Conservation (phyloP, 2,888 invertebrate species). For the Oscheius sp. region DNA sequence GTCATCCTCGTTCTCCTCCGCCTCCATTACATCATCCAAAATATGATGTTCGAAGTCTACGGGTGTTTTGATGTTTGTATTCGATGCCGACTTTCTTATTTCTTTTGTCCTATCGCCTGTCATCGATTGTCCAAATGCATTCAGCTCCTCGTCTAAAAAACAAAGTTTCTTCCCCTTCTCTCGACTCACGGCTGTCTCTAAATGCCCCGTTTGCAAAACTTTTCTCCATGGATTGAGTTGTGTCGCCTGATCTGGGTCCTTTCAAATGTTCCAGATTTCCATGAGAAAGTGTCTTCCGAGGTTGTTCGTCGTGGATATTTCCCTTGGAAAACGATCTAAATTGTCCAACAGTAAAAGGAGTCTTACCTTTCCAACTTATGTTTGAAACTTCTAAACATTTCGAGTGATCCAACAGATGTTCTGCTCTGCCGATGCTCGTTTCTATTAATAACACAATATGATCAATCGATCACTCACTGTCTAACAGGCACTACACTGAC, state of each 20-base stretch:
- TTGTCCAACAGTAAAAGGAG: background rate
- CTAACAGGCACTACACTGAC: slow-evolving; percentile 50
- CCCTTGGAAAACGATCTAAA: slow-evolving; percentile 46
- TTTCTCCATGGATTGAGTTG: slow-evolving; percentile 34
- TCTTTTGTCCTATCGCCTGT: slow-evolving; percentile 10
- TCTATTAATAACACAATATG: background rate
- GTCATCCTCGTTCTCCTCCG: slow-evolving; percentile 37
- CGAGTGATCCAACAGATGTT: slow-evolving; percentile 46
- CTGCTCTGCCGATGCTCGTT: slow-evolving; percentile 33
- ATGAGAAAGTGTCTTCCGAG: slow-evolving; percentile 49
- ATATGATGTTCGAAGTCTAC: slow-evolving; percentile 48
- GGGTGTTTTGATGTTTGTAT: slow-evolving; percentile 34
- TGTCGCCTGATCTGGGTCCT: slow-evolving; percentile 4
- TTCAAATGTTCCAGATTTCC: slow-evolving; percentile 50
- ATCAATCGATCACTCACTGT: slow-evolving; percentile 31
- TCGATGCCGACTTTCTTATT: slow-evolving; percentile 24
- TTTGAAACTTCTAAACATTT: slow-evolving; percentile 53
- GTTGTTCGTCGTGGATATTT: slow-evolving; percentile 33
- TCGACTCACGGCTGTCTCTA: slow-evolving; percentile 32
- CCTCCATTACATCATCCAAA: slow-evolving; percentile 50
- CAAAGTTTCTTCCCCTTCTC: background rate
- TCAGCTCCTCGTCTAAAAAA: slow-evolving; percentile 5
- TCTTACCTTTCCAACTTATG: slow-evolving; percentile 47
- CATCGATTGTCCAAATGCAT: background rate
- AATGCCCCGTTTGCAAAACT: slow-evolving; percentile 48